Percentiles rank a stretch among this genome's conserved stretches.
Evolutionary conservation across 2,888 invertebrate genomes (phyloP).

Genomic region (Coleophora flavipennella): DNA sequence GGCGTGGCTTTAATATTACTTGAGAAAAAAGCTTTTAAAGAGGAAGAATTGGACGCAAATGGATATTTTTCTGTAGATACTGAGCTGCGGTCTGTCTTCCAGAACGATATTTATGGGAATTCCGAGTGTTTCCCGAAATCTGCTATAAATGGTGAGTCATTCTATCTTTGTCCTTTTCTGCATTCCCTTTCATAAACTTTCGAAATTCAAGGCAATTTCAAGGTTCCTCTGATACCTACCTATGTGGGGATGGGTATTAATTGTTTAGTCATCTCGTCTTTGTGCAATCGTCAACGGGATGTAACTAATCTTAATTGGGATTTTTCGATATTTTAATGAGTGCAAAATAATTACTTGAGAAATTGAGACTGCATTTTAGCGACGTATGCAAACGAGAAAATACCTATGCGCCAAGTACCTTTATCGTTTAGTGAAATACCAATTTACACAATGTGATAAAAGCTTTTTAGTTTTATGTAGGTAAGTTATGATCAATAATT

Average conservation of each 20-base stretch:
- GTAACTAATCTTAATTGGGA: no score
- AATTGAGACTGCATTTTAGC: no score
- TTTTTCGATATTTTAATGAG: no score
- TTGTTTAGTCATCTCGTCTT: conserved; percentile 24
- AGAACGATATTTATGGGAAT: conserved; percentile 89
- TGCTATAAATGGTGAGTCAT: conserved; percentile 75
- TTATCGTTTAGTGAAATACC: no score
- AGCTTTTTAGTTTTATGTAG: no score
- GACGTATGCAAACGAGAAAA: no score
- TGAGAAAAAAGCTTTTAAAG: conserved; percentile 86
- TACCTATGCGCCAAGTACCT: no score
- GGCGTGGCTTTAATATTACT: conserved; percentile 81
- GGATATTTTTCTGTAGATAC: conserved; percentile 77
- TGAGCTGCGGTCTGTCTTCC: conserved; percentile 75
- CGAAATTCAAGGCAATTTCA: conserved; percentile 31
- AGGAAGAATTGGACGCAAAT: conserved; percentile 67
- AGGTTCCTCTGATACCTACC: conserved; percentile 17
- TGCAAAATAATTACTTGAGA: no score
- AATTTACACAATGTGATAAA: no score
- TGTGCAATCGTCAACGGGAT: no score
- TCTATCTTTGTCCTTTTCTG: conserved; percentile 13
- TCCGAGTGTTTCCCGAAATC: conserved; percentile 79
- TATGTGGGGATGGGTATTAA: neutral
- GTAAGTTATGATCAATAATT: no score
- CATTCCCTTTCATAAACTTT: conserved; percentile 25